A percentile compares a stretch with the other conserved stretches of the same genome.
Evolutionary conservation across 2,797 vertebrate genomes (phyloP).

Genomic region (Parotocinclus haroldoi): DNA sequence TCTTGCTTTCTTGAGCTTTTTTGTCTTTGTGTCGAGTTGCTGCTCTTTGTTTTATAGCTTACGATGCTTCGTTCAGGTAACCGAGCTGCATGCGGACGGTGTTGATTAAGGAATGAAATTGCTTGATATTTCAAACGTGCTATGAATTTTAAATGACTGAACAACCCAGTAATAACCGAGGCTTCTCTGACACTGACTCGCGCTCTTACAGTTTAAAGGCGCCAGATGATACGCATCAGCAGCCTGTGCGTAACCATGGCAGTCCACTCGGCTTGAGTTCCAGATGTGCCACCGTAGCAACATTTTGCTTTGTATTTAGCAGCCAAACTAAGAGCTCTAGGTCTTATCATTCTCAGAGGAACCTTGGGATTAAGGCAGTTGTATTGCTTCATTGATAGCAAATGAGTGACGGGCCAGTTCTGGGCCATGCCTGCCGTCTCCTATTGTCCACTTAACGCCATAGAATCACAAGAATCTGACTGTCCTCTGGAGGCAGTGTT

Average conservation of each 20-base stretch:
- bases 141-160: constrained; percentile 8
- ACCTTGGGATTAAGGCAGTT: neutral
- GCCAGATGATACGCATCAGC: neutral
- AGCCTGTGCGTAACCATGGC: too few relatives aligned
- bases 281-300: too few relatives aligned
- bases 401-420: neutral
- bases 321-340: too few relatives aligned
- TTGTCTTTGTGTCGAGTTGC: constrained; percentile 22
- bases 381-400: neutral
- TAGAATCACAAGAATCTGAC: too few relatives aligned
- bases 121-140: constrained; percentile 28
- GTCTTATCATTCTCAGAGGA: neutral
- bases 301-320: too few relatives aligned
- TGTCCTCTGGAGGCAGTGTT: too few relatives aligned
- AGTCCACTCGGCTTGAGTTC: too few relatives aligned
- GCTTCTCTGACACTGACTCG: constrained; percentile 36
- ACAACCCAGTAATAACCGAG: constrained; percentile 38
- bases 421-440: neutral
- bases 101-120: constrained; percentile 29
- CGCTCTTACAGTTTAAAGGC: too few relatives aligned
- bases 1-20: constrained; percentile 24
- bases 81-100: constrained; percentile 39
- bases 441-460: too few relatives aligned
- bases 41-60: constrained; percentile 33
- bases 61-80: constrained; percentile 33